Percentiles rank a stretch among this genome's conserved stretches.
These are phyloP conservation scores for Equus quagga DNA, from an alignment of 2,113 vertebrate genomes.

Conservation along the genomic window DNA sequence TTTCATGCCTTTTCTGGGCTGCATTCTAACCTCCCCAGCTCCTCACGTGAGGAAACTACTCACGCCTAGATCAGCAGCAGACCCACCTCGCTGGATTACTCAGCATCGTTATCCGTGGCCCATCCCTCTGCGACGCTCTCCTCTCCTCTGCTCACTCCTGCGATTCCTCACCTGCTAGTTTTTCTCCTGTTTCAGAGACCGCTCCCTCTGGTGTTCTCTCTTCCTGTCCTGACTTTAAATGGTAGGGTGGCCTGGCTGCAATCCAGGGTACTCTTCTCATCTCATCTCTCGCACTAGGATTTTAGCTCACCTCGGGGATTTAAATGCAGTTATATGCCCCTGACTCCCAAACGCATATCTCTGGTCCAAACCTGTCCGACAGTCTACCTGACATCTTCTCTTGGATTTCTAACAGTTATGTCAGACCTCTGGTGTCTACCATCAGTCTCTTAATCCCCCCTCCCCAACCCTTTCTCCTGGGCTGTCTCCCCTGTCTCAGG, in stretches of 20 bases:
- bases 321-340: no score
- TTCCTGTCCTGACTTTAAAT: not conserved
- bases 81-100: not conserved
- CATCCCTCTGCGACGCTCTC: rapidly evolving
- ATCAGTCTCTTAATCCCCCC: not conserved
- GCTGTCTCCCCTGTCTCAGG: not conserved
- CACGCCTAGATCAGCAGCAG: not conserved
- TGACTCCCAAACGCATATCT: not conserved
- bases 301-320: no score
- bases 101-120: rapidly evolving
- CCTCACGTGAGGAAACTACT: not conserved
- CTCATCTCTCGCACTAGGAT: not conserved
- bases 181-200: not conserved
- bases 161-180: not conserved
- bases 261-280: not conserved
- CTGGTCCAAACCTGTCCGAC: no score
- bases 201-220: not conserved
- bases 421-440: no score
- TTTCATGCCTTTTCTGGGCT: not conserved
- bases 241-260: no score
- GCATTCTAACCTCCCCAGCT: not conserved
- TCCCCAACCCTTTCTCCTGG: rapidly evolving
- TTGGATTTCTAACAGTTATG: no score
- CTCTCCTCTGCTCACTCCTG: not conserved
- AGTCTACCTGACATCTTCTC: not conserved